Evolutionary conservation across 2,888 invertebrate species (phyloP), one percentile per base, ranked within the genome.

Genomic region (Mythimna loreyi): DNA sequence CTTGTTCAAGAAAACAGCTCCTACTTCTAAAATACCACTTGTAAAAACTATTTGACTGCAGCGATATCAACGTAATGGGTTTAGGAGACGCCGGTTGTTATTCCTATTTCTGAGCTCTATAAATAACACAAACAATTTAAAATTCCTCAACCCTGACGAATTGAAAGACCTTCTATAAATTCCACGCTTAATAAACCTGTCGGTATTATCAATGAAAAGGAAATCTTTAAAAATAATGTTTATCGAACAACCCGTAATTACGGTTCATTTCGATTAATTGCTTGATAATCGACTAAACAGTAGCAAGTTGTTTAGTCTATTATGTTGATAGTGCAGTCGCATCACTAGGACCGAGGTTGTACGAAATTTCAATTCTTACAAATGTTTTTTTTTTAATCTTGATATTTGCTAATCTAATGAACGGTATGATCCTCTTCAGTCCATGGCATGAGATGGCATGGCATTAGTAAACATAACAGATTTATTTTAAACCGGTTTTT

Each of bases 21-120:
- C 56, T 43, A 28, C 19, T 13, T 47, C 21, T 21, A 25, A 58
- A 58, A 72, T 75, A 25, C 13, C n/a, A 7, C 23, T 45, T 19
- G 1, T 56, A n/a, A 16, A 16, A 23, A 28, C 23, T 13, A 56
- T 52, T 25, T 59, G 21, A 28, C 11, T 21, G 47, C 33, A 11
- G 53, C 3, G 13, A 23, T 47, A 40, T 60, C 45, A 25, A 36
- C 56, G 13, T 52, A 57, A 70, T 70, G 36, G 25, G 21, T 60
- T 70, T 49, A 59, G 70, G 77, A 76, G 55, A 76, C 71, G 45
- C 56, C 60, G 56, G 56, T 73, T 70, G 77, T 56, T 50, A 57
- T 21, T 59, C 21, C 60, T 50, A 50, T 45, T 56, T 40, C 40
- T 60, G 19, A 23, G 67, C 30, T 33, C 49, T 36, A 36, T 13